Evolutionary conservation across 92 coral and sea anemone species (phyloP), one percentile per base, ranked within the genome.

Genomic region (Palythoa heliodiscus): DNA sequence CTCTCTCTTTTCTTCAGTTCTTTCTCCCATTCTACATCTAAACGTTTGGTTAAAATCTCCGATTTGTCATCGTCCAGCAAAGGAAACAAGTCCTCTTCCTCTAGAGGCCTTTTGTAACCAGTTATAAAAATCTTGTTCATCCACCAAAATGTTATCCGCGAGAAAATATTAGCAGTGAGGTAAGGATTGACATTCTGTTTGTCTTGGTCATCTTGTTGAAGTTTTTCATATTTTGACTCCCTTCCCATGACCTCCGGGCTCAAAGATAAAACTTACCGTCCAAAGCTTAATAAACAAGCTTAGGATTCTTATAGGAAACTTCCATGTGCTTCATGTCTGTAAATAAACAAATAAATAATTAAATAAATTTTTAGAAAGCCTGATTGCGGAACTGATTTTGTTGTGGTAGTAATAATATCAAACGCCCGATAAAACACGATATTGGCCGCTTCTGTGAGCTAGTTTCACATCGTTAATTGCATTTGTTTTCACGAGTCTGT

Each of bases 11-110:
- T 94, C 67, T 82, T 69, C 24, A 94, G 75, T 85, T 94, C 98
- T 54, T 92, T 94, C 16, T 70, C 77, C 98, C 98, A 94, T 88
- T 90, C 98, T 7, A 66, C 77, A 40, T 94, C 95, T 35, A 94
- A 71, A 19, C 87, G 87, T 17, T 92, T 95, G 14, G 95, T 94
- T 15, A 94, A 82, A 50, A 89, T 78, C 37, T 92, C 95, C 3
- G 98, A 92, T 87, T 94, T 94, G 71, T 94, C 98, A 22, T 90
- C 95, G 6, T 94, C 98, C 53, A 94, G 76, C 1, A 94, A 85
- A 39, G 98, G 98, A 73, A 91, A 94, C 24, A 94, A 71, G 70
- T 94, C 98, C 12, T 83, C 83, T 84, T 94, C 98, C 72, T 94
- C 98, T 17, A 94, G 83, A 5, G 98, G 98, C 63, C 93, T 77